phyloP scores from a whole-genome alignment of 2,888 invertebrate genomes.

The Brenthis hecate region DNA sequence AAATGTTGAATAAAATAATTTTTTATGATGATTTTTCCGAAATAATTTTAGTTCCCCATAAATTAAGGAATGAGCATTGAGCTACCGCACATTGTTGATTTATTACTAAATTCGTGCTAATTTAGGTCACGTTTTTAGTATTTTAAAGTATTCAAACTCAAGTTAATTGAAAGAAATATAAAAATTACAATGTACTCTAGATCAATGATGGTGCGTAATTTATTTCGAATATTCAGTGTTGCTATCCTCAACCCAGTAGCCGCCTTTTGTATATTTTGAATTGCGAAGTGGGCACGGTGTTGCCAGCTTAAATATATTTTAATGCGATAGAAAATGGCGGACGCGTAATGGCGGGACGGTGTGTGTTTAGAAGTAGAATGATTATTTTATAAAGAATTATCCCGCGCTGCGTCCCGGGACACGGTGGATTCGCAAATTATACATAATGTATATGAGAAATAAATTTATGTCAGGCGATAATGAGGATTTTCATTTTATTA shows the following conservation, averaged over 20 bases:
- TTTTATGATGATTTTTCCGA: constrained; percentile 18
- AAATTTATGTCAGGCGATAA: constrained; percentile 81
- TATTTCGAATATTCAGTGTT: constrained; percentile 33
- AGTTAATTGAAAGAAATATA: neutral
- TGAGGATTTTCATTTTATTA: constrained; percentile 10
- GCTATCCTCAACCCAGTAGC: constrained; percentile 37
- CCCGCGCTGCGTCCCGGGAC: constrained; percentile 78
- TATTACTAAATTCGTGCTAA: neutral
- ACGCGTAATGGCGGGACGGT: constrained; percentile 61
- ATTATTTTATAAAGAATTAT: constrained; percentile 71
- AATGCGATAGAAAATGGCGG: constrained; percentile 67
- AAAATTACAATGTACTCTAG: constrained; percentile 2
- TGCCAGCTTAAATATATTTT: constrained; percentile 67
- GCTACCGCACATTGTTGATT: constrained; percentile 7
- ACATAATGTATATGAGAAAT: constrained; percentile 82
- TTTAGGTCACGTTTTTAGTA: no score
- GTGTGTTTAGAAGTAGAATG: constrained; percentile 69
- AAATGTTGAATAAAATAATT: constrained; percentile 18
- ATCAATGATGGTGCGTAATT: constrained; percentile 16
- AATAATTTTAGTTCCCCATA: constrained; percentile 36
- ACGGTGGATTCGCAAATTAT: constrained; percentile 82
- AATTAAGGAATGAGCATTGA: neutral
- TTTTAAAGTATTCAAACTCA: neutral
- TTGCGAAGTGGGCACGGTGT: constrained; percentile 42
- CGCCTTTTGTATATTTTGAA: constrained; percentile 46